These are phyloP conservation scores for Eristalis arbustorum DNA, from an alignment of 2,888 invertebrate genomes.

Conservation along the genomic window DNA sequence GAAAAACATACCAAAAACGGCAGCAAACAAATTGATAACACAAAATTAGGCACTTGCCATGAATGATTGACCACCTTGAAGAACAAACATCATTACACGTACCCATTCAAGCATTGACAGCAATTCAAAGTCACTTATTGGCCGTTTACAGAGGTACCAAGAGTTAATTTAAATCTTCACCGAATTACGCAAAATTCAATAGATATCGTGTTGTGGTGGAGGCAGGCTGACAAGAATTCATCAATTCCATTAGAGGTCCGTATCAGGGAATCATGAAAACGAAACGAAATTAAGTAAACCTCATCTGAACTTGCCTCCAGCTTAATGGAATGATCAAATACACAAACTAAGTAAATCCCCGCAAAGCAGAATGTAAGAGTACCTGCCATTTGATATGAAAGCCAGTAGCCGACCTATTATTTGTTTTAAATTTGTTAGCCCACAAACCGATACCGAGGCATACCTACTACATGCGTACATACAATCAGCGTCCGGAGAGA, in stretches of 20 bases:
- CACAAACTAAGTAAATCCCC: constrained; percentile 44
- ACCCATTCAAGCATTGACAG: constrained; percentile 44
- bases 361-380: constrained; percentile 13
- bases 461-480: background rate
- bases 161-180: constrained; percentile 48
- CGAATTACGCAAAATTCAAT: constrained; percentile 64
- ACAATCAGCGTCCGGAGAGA: background rate
- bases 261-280: constrained; percentile 5
- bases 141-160: constrained; percentile 33
- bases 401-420: constrained; percentile 72
- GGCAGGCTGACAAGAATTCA: constrained; percentile 19
- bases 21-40: constrained; percentile 20
- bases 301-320: constrained; percentile 19
- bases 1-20: background rate
- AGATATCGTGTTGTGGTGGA: background rate
- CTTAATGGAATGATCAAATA: constrained; percentile 65
- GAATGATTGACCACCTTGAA: constrained; percentile 48
- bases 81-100: constrained; percentile 57
- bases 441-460: constrained; percentile 34
- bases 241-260: constrained; percentile 31
- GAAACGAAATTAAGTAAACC: constrained; percentile 17
- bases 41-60: constrained; percentile 19
- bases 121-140: constrained; percentile 54
- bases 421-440: constrained; percentile 72
- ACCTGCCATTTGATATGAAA: constrained; percentile 63